Percentiles rank a stretch among this genome's conserved stretches.
Conservation (phyloP, 1,140 invertebrate species). For the Aphelenchoides fujianensis region DNA sequence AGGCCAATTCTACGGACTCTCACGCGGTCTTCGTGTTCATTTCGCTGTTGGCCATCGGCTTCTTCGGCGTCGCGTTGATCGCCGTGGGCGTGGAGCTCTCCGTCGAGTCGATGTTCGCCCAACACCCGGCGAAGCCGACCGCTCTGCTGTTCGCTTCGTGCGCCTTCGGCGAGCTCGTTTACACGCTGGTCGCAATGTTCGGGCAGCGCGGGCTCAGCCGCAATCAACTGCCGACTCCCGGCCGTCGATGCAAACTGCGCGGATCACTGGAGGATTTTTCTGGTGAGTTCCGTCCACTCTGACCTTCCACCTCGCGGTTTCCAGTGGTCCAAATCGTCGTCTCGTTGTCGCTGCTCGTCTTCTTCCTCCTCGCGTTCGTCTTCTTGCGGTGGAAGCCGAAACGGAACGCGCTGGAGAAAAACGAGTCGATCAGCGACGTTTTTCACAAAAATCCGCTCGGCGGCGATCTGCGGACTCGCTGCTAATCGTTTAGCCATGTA, state of each 20-base stretch:
- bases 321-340: neutral
- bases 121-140: neutral
- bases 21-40: neutral
- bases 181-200: neutral
- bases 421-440: constrained; percentile 7
- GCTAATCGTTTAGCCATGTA: constrained; percentile 7
- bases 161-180: neutral
- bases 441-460: neutral
- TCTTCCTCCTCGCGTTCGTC: constrained; percentile 3
- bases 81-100: neutral
- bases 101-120: neutral
- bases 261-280: constrained; percentile 2
- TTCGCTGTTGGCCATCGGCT: neutral
- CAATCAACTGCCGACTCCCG: constrained; percentile 4
- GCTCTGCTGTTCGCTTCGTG: neutral
- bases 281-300: too few relatives aligned
- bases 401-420: neutral
- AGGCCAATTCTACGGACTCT: neutral
- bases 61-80: neutral
- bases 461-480: constrained; percentile 3
- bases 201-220: neutral
- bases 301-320: too few relatives aligned
- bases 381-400: neutral
- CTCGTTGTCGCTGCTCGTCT: neutral
- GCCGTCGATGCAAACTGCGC: neutral